Evolutionary conservation across 2,797 vertebrate species (phyloP).

Genomic region (Ara ararauna): DNA sequence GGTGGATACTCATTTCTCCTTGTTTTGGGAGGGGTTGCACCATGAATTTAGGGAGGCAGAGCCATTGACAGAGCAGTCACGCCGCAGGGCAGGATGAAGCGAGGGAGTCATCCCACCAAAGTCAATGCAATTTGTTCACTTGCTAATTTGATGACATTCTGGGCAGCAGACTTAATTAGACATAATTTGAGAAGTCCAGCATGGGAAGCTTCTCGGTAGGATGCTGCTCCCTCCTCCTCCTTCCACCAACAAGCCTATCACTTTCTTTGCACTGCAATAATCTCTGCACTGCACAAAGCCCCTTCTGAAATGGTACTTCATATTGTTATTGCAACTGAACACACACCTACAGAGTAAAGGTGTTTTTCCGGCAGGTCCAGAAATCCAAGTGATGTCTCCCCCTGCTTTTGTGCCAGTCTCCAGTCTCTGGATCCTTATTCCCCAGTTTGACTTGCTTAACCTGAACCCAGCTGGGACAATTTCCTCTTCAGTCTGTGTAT

Average conservation of each 20-base stretch:
- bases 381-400: fast-evolving
- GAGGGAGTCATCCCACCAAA: neutral
- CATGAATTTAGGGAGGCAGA: neutral
- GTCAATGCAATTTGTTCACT: neutral
- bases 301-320: neutral
- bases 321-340: neutral
- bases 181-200: neutral
- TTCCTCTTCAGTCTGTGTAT: neutral
- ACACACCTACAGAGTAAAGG: fast-evolving
- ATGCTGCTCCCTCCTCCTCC: neutral
- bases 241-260: fast-evolving
- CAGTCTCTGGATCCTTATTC: fast-evolving
- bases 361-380: fast-evolving
- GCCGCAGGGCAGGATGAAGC: fast-evolving
- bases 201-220: neutral
- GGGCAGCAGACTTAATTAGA: conserved; percentile 23
- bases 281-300: neutral
- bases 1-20: neutral
- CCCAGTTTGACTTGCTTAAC: neutral
- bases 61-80: neutral
- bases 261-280: neutral
- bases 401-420: neutral
- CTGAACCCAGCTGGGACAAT: neutral
- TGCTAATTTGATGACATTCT: conserved; percentile 20
- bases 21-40: neutral